Percentiles rank a stretch among this genome's conserved stretches.
Conservation (phyloP, 2,888 invertebrate genomes). For the Eubasilissa splendida region DNA sequence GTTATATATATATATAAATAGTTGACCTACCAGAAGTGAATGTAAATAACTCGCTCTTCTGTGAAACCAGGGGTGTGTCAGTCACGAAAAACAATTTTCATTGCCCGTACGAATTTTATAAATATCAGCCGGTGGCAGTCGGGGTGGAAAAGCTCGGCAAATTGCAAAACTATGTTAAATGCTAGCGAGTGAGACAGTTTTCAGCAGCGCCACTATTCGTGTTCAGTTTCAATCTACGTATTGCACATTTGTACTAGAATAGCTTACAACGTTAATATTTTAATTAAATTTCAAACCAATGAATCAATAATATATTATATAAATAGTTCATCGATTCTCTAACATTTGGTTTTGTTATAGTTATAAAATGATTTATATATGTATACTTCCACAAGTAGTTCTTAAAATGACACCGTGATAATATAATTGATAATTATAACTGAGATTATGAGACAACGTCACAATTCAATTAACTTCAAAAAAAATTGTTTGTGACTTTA, state of each 20-base stretch:
- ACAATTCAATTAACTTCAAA: too few relatives aligned
- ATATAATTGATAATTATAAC: too few relatives aligned
- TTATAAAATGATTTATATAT: too few relatives aligned
- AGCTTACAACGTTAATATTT: conserved; percentile 8
- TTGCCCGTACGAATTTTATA: conserved; percentile 13
- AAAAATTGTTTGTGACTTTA: too few relatives aligned
- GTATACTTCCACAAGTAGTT: too few relatives aligned
- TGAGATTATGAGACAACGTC: too few relatives aligned
- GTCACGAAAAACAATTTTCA: background rate
- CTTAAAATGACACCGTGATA: too few relatives aligned
- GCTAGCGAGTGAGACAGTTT: conserved; percentile 23
- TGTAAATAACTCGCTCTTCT: background rate
- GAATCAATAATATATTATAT: background rate
- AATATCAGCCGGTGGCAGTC: background rate
- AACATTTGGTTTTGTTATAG: too few relatives aligned
- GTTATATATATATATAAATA: too few relatives aligned
- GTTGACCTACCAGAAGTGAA: too few relatives aligned
- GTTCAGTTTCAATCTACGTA: background rate
- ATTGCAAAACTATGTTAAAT: conserved; percentile 41
- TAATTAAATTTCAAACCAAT: background rate
- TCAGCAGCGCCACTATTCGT: conserved; percentile 1
- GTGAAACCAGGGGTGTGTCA: conserved; percentile 3
- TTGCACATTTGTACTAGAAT: conserved; percentile 18
- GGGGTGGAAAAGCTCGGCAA: conserved; percentile 9
- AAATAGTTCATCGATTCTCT: too few relatives aligned